Evolutionary conservation across 2,797 vertebrate species (phyloP), one percentile per base, ranked within the genome.

Genomic region (Pitangus sulphuratus): DNA sequence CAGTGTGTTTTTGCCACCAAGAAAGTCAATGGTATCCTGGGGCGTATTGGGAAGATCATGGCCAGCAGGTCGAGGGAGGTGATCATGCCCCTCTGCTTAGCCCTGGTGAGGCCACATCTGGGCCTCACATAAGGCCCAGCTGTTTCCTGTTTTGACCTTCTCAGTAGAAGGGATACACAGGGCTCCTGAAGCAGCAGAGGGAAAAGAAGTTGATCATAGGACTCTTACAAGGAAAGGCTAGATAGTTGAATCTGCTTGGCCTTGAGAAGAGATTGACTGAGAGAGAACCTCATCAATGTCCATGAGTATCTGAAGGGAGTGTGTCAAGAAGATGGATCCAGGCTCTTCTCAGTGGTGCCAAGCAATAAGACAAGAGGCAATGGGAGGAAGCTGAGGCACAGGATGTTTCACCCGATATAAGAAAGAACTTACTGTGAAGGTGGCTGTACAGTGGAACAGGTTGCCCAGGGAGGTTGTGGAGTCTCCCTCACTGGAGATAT

Each of bases 1-100:
- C 13, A 69, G 13, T 25, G 31, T 0, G 0, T 15, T 24, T 14
- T 24, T 62, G 48, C 31, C 15, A 12, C 31, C 30, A 35, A 35
- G 30, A 47, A 11, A 21, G 14, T 12, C 14, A 61, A 1, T 6
- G 17, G 35, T 61, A n/a, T 19, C 26, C 17, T 75, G 7, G 6
- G 6, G 3, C 24, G 2, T 21, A 19, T 28, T 15, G 35, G 12
- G 10, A 47, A 24, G 6, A 42, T 1, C 15, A 61, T 11, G 31
- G 7, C 8, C 35, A 28, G 26, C 10, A 40, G 10, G 15, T 35
- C 5, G 8, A 53, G 21, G 69, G 12, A 26, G 6, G 4, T 8
- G 18, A 42, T 54, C 35, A 18, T 54, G 15, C 7, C 4, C 26
- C 12, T 42, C 17, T 28, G 11, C 25, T 47, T 21, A 68, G 31